These are phyloP conservation scores for Oxyruncus cristatus DNA, from an alignment of 2,113 vertebrate genomes.

Conservation along the genomic window DNA sequence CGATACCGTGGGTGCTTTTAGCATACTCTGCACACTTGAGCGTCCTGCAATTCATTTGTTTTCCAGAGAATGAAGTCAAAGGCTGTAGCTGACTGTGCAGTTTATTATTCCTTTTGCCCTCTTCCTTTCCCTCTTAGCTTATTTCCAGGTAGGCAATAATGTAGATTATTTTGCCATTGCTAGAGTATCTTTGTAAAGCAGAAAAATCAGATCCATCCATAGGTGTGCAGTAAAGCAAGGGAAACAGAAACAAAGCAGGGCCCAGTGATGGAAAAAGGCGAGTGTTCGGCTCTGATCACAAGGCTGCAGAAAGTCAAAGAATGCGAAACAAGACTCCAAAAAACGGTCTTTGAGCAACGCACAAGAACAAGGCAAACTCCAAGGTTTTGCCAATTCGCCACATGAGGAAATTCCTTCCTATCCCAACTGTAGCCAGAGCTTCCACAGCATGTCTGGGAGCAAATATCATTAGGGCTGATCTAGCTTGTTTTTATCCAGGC, in stretches of 20 bases:
- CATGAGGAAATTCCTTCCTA: conserved; percentile 40
- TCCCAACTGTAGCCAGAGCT: background rate
- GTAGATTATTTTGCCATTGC: background rate
- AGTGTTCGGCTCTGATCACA: background rate
- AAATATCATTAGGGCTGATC: background rate
- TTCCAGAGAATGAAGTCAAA: background rate
- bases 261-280: background rate
- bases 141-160: background rate
- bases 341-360: background rate
- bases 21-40: background rate
- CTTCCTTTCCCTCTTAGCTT: background rate
- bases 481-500: conserved; percentile 18
- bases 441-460: background rate
- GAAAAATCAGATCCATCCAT: background rate
- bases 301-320: background rate
- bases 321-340: background rate
- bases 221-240: background rate
- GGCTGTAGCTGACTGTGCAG: background rate
- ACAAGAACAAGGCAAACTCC: background rate
- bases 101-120: background rate
- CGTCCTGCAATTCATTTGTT: background rate
- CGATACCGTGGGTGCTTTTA: rapidly evolving
- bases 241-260: background rate
- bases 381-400: background rate
- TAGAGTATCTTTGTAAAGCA: background rate